These are phyloP conservation scores for Scarus forsteni DNA, from an alignment of 2,797 vertebrate species.

Conservation along the genomic window DNA sequence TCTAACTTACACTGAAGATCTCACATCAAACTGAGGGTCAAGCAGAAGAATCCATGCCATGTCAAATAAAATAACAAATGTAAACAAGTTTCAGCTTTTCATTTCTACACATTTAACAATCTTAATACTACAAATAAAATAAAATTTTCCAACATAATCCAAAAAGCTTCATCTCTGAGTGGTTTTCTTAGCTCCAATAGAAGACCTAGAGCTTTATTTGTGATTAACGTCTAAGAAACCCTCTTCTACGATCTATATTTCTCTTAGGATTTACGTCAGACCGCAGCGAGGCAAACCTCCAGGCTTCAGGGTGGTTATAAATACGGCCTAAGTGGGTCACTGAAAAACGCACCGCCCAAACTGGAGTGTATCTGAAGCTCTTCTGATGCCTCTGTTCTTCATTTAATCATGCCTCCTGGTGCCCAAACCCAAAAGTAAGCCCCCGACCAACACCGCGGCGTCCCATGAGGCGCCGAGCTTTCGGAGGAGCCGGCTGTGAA, in stretches of 20 bases:
- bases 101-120: too few species aligned
- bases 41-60: too few species aligned
- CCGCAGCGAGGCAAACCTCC: slow-evolving; percentile 13
- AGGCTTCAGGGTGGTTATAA: slow-evolving; percentile 42
- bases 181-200: too few species aligned
- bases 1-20: too few species aligned
- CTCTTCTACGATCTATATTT: not conserved
- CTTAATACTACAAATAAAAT: too few species aligned
- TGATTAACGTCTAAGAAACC: slow-evolving; percentile 10
- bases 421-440: slow-evolving; percentile 47
- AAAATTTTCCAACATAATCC: too few species aligned
- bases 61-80: too few species aligned
- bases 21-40: too few species aligned
- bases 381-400: slow-evolving; percentile 51
- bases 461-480: slow-evolving; percentile 46
- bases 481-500: slow-evolving; percentile 31
- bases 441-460: slow-evolving; percentile 31
- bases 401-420: slow-evolving; percentile 58
- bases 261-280: slow-evolving; percentile 24
- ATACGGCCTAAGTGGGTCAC: slow-evolving; percentile 63
- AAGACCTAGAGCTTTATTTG: too few species aligned
- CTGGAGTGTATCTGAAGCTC: slow-evolving; percentile 37
- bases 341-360: slow-evolving; percentile 28
- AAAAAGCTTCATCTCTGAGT: too few species aligned
- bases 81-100: too few species aligned